Conservation (phyloP, 2,797 vertebrate genomes). For the Crenichthys baileyi region DNA sequence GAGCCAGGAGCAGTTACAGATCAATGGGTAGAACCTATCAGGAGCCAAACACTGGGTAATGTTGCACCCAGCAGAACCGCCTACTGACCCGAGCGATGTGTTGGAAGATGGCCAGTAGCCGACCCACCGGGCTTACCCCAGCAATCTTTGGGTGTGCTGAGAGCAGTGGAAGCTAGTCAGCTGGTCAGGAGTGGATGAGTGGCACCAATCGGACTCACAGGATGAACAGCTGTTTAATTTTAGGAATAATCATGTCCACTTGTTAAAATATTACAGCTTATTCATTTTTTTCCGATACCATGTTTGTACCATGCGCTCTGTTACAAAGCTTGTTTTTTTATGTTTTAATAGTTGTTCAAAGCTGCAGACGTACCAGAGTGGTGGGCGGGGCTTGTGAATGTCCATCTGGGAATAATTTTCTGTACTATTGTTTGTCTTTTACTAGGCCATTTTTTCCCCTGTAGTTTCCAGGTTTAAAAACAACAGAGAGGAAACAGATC, state of each 20-base stretch:
- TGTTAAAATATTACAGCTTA: neutral
- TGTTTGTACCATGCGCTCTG: neutral
- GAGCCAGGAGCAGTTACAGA: constrained; percentile 69
- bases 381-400: constrained; percentile 26
- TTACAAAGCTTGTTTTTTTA: constrained; percentile 16
- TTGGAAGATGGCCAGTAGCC: constrained; percentile 31
- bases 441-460: constrained; percentile 64
- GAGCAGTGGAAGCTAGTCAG: constrained; percentile 5
- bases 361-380: constrained; percentile 48
- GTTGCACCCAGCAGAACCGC: constrained; percentile 42
- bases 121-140: constrained; percentile 22
- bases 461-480: constrained; percentile 47
- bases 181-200: constrained; percentile 32
- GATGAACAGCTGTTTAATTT: neutral
- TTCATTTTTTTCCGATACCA: neutral
- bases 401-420: constrained; percentile 77
- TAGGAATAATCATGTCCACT: neutral
- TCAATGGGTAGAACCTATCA: constrained; percentile 73
- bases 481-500: no score
- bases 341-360: constrained; percentile 21
- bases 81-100: constrained; percentile 43
- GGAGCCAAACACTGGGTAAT: constrained; percentile 69
- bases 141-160: constrained; percentile 26
- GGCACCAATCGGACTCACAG: constrained; percentile 6
- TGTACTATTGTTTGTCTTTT: constrained; percentile 49